Percentiles rank a stretch among this genome's conserved stretches.
These are phyloP conservation scores for Oreochromis niloticus DNA, from an alignment of 2,113 vertebrate genomes.

Conservation along the genomic window DNA sequence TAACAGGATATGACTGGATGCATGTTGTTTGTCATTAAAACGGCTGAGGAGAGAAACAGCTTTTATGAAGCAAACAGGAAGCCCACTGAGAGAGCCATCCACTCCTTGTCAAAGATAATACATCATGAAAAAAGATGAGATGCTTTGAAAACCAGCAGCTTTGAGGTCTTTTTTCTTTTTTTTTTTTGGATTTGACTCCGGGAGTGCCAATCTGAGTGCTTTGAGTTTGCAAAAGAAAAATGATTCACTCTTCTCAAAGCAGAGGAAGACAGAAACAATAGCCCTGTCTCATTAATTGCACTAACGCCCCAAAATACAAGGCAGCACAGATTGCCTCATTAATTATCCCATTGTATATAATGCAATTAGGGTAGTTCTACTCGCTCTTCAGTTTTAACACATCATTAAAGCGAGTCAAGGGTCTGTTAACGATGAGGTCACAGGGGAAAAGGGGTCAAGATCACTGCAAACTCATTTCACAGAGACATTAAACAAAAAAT, in stretches of 20 bases:
- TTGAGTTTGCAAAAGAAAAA: background rate
- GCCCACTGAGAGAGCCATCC: slow-evolving; percentile 12
- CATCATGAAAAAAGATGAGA: slow-evolving; percentile 24
- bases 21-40: slow-evolving; percentile 42
- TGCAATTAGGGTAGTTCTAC: slow-evolving; percentile 12
- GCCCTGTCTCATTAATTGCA: slow-evolving; percentile 17
- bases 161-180: background rate
- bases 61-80: slow-evolving; percentile 26
- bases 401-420: slow-evolving; percentile 8
- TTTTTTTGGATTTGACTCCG: background rate
- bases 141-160: background rate
- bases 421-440: background rate
- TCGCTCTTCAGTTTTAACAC: background rate
- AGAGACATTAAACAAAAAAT: background rate
- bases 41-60: background rate
- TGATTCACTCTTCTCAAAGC: background rate
- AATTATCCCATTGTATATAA: slow-evolving; percentile 24
- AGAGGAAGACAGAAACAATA: background rate
- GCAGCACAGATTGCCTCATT: slow-evolving; percentile 4
- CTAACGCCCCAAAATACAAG: slow-evolving; percentile 4
- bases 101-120: slow-evolving; percentile 8
- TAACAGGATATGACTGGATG: slow-evolving; percentile 45
- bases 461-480: background rate
- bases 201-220: background rate
- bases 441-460: background rate